A percentile compares a stretch with the other conserved stretches of the same genome.
These are phyloP conservation scores for Holothuria leucospilota DNA, from an alignment of 53 echinoderm and acorn worm genomes.

Conservation along the genomic window DNA sequence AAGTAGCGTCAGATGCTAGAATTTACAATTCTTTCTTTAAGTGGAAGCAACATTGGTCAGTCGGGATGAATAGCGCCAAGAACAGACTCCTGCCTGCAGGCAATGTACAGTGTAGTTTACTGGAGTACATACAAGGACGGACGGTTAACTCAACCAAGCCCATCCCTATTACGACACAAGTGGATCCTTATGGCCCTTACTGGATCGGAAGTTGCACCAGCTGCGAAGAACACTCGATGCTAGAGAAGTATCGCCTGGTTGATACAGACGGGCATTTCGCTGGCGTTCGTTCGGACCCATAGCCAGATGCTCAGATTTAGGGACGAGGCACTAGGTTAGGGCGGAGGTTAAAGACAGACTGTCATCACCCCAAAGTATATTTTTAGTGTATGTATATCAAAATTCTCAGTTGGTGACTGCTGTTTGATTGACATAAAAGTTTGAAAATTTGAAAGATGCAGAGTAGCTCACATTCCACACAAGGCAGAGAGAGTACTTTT, in stretches of 20 bases:
- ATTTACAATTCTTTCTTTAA: slow-evolving; percentile 14
- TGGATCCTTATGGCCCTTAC: slow-evolving; percentile 16
- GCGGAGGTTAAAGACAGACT: too few relatives aligned
- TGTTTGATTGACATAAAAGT: too few relatives aligned
- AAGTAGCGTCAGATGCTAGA: background rate
- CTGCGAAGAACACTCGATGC: background rate
- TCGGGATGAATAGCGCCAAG: background rate
- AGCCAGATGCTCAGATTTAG: too few relatives aligned
- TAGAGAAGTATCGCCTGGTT: background rate
- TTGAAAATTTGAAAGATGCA: too few relatives aligned
- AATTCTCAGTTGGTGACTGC: too few relatives aligned
- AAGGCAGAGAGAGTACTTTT: too few relatives aligned
- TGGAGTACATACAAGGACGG: background rate
- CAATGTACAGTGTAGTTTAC: background rate
- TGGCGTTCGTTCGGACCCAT: too few relatives aligned
- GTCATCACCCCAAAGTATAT: too few relatives aligned
- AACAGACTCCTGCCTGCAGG: background rate
- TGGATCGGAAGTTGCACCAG: slow-evolving; percentile 17
- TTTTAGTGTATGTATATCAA: too few relatives aligned
- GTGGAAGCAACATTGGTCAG: background rate
- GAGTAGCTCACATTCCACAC: too few relatives aligned
- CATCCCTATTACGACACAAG: background rate
- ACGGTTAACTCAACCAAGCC: background rate
- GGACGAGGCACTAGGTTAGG: too few relatives aligned
- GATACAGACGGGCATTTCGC: too few relatives aligned